Evolutionary conservation across 2,888 invertebrate species (phyloP), one percentile per base, ranked within the genome.

Genomic region (Eurytoma californica): DNA sequence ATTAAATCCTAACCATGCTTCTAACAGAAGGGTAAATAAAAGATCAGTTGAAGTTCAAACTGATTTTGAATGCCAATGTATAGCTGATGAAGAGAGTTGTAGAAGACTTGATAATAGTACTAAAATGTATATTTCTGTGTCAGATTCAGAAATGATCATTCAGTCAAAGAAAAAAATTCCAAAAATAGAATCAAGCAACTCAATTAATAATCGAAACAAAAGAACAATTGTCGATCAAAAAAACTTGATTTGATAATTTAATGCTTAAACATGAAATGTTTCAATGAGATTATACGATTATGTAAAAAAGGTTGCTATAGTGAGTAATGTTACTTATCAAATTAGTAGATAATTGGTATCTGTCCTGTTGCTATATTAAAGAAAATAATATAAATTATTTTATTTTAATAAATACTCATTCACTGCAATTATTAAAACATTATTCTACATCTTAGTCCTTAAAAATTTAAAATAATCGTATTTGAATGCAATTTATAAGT

Each of bases 1-100:
- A 12, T 49, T 70, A 20, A 47, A 70, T 60, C 70, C 70, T 4
- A 49, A 55, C 3, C n/a, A 60, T 70, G 58, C 47, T 12, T 49
- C 60, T 16, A 70, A 70, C 16, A 28, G 49, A 60, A 47, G 49
- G 20, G 16, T 60, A 49, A 70, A 49, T 49, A 57, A 57, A 14
- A 12, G 12, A 18, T 70, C 70, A 3, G 57, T 70, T 60, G 0
- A 24, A 14, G 58, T 70, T 3, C 70, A 70, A 70, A 70, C 70
- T 49, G 60, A 70, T 5, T 13, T 18, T 14, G 9, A 39, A 39
- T 39, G 39, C 9, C 7, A 9, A 9, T 7, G 9, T 39, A 9
- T 39, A 39, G 9, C 39, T 39, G 39, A 7, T 9, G 9, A 39
- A 39, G 7, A 39, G 9, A 7, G 9, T 39, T 9, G 7, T 39